Percentiles rank a stretch among this genome's conserved stretches.
These are phyloP conservation scores for Clavelina lepadiformis DNA, from an alignment of 23 tunicate genomes.

Conservation along the genomic window DNA sequence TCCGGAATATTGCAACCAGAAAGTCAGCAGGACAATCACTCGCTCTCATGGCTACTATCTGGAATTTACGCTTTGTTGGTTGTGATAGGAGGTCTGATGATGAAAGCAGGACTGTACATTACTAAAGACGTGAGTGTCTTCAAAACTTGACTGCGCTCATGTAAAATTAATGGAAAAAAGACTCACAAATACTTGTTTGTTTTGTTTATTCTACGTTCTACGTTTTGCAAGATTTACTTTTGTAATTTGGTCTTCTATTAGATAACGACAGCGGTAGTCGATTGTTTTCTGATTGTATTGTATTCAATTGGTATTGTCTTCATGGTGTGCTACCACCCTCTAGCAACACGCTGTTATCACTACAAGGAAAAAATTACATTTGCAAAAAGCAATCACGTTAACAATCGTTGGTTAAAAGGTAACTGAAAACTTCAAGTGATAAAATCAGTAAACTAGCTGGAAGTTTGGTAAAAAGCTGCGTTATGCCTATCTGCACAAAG, in stretches of 20 bases:
- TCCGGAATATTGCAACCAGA: too few relatives aligned
- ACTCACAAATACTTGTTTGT: too few relatives aligned
- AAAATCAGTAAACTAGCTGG: too few relatives aligned
- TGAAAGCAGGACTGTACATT: constrained; percentile 43
- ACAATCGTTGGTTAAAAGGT: constrained; percentile 77
- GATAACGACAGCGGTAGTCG: constrained; percentile 45
- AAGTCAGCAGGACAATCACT: background rate
- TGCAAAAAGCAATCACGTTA: constrained; percentile 49
- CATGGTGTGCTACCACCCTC: constrained; percentile 39
- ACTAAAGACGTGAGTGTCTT: constrained; percentile 52
- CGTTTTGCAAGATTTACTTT: background rate
- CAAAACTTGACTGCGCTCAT: too few relatives aligned
- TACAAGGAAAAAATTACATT: constrained; percentile 21
- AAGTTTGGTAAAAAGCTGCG: too few relatives aligned
- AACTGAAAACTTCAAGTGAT: too few relatives aligned
- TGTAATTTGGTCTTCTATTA: background rate
- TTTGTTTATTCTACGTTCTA: too few relatives aligned
- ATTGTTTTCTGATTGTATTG: constrained; percentile 37
- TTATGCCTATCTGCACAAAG: too few relatives aligned
- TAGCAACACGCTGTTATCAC: constrained; percentile 44
- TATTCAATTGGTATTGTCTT: constrained; percentile 23
- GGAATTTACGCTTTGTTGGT: constrained; percentile 74
- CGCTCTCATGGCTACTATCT: constrained; percentile 36
- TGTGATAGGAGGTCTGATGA: constrained; percentile 27
- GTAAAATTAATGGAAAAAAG: too few relatives aligned